phyloP scores from a whole-genome alignment of 2,888 invertebrate genomes.

The Thumatha senex region DNA sequence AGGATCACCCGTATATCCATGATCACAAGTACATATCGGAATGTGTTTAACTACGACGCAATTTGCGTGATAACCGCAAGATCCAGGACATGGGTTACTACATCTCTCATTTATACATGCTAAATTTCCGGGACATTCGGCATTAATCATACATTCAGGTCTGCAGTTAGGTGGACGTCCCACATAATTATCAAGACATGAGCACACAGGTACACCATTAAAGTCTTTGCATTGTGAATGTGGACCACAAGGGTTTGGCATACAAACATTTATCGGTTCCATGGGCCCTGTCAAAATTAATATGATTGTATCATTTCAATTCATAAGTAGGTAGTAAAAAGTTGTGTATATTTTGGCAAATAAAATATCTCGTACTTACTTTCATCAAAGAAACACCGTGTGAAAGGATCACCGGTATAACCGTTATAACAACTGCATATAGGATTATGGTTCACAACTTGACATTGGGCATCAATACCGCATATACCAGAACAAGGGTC shows the following conservation, averaged over 20 bases:
- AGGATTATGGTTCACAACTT: conserved; percentile 91
- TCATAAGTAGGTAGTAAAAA: neutral
- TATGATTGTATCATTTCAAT: conserved; percentile 1
- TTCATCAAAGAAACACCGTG: conserved; percentile 85
- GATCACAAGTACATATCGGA: conserved; percentile 88
- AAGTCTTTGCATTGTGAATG: conserved; percentile 88
- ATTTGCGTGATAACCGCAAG: conserved; percentile 88
- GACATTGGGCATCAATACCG: conserved; percentile 90
- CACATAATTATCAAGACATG: conserved; percentile 88
- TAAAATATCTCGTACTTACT: conserved; percentile 77
- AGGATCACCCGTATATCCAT: conserved; percentile 90
- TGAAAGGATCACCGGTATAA: conserved; percentile 90
- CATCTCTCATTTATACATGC: conserved; percentile 89
- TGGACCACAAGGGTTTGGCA: conserved; percentile 90
- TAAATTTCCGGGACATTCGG: conserved; percentile 88
- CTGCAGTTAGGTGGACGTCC: conserved; percentile 91
- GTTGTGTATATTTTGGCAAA: neutral
- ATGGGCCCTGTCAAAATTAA: conserved; percentile 61
- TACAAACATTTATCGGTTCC: conserved; percentile 83
- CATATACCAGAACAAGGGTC: conserved; percentile 91
- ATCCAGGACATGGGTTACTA: conserved; percentile 88
- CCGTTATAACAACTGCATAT: conserved; percentile 89
- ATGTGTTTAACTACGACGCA: conserved; percentile 88
- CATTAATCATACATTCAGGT: conserved; percentile 89
- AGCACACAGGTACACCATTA: conserved; percentile 88